Percentiles rank a stretch among this genome's conserved stretches.
phyloP scores from a whole-genome alignment of 2,113 vertebrate genomes.

The Ibidorhyncha struthersii region DNA sequence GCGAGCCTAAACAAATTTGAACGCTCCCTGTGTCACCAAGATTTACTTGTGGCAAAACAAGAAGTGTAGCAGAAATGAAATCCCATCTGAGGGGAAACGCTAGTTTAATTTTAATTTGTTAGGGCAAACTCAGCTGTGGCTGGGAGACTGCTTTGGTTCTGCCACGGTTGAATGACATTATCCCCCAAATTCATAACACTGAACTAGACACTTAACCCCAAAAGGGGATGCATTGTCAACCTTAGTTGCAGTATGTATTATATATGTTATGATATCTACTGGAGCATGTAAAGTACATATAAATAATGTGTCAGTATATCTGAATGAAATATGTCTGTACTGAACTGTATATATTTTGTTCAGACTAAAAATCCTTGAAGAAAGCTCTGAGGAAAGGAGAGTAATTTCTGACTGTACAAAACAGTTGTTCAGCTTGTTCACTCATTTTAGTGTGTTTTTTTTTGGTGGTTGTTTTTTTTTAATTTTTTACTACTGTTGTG shows the following conservation, averaged over 20 bases:
- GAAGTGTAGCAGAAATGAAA: conserved; percentile 37
- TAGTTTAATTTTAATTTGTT: conserved; percentile 63
- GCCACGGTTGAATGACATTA: conserved; percentile 39
- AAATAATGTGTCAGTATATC: conserved; percentile 46
- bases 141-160: conserved; percentile 46
- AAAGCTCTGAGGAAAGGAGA: not conserved
- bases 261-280: conserved; percentile 48
- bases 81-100: conserved; percentile 48
- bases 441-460: not conserved
- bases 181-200: conserved; percentile 60
- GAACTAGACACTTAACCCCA: conserved; percentile 56
- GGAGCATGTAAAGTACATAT: conserved; percentile 57
- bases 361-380: conserved; percentile 25
- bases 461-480: not conserved
- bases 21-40: not conserved
- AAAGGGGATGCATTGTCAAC: conserved; percentile 45
- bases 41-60: conserved; percentile 59
- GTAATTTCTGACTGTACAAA: not conserved
- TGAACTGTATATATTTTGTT: conserved; percentile 20
- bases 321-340: conserved; percentile 37
- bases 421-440: not conserved
- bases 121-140: conserved; percentile 27
- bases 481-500: not conserved
- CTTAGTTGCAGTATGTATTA: conserved; percentile 28
- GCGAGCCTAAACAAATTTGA: conserved; percentile 32